Conservation (phyloP, 2,888 invertebrate species). For the Lepidonotus clava region DNA sequence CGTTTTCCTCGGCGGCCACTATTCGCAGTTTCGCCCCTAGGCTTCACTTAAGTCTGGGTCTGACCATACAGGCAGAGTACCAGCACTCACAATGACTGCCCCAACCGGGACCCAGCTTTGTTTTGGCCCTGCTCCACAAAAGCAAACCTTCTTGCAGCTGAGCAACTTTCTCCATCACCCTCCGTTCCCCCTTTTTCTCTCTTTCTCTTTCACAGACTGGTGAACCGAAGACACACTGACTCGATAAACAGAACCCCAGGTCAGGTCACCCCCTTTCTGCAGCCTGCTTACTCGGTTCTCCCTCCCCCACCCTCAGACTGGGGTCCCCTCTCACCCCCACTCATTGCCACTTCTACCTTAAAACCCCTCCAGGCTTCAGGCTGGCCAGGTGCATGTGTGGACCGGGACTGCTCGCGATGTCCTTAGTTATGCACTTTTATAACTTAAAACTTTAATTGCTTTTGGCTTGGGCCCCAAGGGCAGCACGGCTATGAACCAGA, state of each 20-base stretch:
- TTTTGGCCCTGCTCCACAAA: too few relatives aligned
- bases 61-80: too few relatives aligned
- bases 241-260: too few relatives aligned
- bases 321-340: neutral
- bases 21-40: too few relatives aligned
- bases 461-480: neutral
- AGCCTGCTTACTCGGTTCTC: neutral
- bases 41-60: too few relatives aligned
- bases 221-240: too few relatives aligned
- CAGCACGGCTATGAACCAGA: neutral
- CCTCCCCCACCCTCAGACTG: neutral
- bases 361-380: neutral
- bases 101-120: too few relatives aligned
- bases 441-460: conserved; percentile 13
- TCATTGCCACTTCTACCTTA: conserved; percentile 3
- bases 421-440: conserved; percentile 21
- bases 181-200: neutral
- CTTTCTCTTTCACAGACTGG: too few relatives aligned
- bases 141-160: neutral
- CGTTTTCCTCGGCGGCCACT: neutral
- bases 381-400: conserved; percentile 2
- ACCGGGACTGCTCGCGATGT: neutral
- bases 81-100: too few relatives aligned
- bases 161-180: neutral
- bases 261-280: neutral